These are phyloP conservation scores for Plotosus lineatus DNA, from an alignment of 2,113 vertebrate genomes.

Conservation along the genomic window DNA sequence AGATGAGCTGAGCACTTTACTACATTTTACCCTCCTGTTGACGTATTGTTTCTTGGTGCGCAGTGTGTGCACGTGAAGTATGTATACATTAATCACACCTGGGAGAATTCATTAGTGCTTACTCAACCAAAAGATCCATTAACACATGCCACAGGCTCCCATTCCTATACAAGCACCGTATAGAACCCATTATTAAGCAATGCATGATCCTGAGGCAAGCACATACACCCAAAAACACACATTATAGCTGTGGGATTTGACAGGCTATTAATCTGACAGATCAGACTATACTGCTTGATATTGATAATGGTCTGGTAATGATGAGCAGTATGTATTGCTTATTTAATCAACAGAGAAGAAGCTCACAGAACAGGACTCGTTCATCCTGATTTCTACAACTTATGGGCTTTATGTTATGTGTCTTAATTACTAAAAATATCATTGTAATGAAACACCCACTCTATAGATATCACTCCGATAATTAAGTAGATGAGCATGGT, in stretches of 20 bases:
- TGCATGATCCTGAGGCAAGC: neutral
- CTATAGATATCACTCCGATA: neutral
- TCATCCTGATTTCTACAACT: neutral
- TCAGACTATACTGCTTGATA: too few species aligned
- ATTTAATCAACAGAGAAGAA: neutral
- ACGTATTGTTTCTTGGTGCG: constrained; percentile 43
- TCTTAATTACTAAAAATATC: neutral
- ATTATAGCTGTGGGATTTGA: constrained; percentile 10
- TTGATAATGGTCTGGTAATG: neutral
- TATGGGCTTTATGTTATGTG: neutral
- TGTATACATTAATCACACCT: constrained; percentile 58
- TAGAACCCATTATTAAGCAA: neutral
- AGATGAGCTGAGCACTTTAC: too few species aligned
- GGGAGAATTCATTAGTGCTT: constrained; percentile 58
- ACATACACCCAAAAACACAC: constrained; percentile 25
- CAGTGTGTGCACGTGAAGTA: constrained; percentile 58
- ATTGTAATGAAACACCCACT: neutral
- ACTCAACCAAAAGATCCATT: constrained; percentile 50
- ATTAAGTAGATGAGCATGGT: neutral
- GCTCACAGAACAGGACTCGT: neutral
- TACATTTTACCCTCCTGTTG: neutral
- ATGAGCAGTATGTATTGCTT: neutral
- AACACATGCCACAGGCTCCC: constrained; percentile 38
- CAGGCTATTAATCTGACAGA: constrained; percentile 25
- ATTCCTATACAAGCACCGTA: neutral